Evolutionary conservation across 2,888 invertebrate genomes (phyloP).

Genomic region (Herminia tarsipennalis): DNA sequence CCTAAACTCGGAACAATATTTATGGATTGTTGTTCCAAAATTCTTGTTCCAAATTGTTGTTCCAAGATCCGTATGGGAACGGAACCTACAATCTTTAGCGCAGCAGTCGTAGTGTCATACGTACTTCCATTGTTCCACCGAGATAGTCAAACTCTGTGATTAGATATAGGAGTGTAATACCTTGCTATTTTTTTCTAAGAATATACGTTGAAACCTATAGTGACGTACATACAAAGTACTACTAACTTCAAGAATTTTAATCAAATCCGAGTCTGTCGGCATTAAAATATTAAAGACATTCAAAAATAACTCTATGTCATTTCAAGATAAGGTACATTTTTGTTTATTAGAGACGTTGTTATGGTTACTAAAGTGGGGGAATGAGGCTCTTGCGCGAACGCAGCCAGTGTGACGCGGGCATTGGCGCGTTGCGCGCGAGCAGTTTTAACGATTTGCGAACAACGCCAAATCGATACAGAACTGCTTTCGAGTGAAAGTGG

Average conservation of each 20-base stretch:
- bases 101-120: too few species aligned
- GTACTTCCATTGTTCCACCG: too few species aligned
- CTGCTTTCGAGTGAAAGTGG: conserved; percentile 75
- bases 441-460: conserved; percentile 62
- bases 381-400: conserved; percentile 62
- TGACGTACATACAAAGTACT: conserved; percentile 3
- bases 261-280: conserved; percentile 8
- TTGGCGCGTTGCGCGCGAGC: conserved; percentile 43
- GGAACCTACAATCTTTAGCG: too few species aligned
- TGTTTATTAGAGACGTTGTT: conserved; percentile 7
- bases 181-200: too few species aligned
- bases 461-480: conserved; percentile 65
- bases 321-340: conserved; percentile 3
- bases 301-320: conserved; percentile 2
- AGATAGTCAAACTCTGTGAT: too few species aligned
- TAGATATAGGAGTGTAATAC: too few species aligned
- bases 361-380: conserved; percentile 56
- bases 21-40: too few species aligned
- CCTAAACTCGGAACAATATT: too few species aligned
- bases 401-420: conserved; percentile 66
- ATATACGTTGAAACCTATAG: too few species aligned
- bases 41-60: too few species aligned
- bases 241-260: conserved; percentile 15
- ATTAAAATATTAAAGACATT: neutral
- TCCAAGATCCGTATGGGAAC: too few species aligned